Evolutionary conservation across 1,140 invertebrate genomes (phyloP), one percentile per base, ranked within the genome.

Genomic region (Hypothenemus hampei): DNA sequence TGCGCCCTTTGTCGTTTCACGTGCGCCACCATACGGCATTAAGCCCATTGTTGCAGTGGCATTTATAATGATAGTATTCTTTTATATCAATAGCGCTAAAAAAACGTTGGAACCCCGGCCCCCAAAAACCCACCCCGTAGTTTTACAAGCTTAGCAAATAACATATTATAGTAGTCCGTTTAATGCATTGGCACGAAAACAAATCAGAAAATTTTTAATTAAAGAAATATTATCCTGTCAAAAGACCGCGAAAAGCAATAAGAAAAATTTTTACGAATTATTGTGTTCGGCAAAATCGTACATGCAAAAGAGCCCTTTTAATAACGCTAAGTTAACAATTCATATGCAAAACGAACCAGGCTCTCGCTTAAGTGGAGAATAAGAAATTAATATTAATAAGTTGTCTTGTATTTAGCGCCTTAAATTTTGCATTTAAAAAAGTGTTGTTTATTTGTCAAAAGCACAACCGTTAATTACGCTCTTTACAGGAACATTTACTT

Each of bases 31-130:
- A 62, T 64, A 64, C 59, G 60, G 43, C 40, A 60, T 57, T 64
- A 58, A 50, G 18, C 22, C 55, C 29, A 61, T 66, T 61, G 61
- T 61, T 50, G 31, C 53, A 16, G 15, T 51, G 45, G 53, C 59
- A 58, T 59, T 62, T 64, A 66, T 66, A 65, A 65, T 64, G 63
- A 65, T 60, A 65, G 61, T 65, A 63, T 59, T 64, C 62, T 63
- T 63, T 63, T 57, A 58, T 50, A 59, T 52, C 51, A 36, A 19
- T 49, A 41, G 22, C 19, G 23, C 11, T 5, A 62, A 64, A 65
- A 63, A 63, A 61, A 57, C 63, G 63, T 65, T 65, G 59, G 51
- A 63, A 52, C 53, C 43, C 20, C 37, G 26, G 11, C 36, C 36
- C 46, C 13, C 15, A 16, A 53, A 51, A 51, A 53, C 51, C 53